Evolutionary conservation across 2,113 vertebrate species (phyloP).

Genomic region (Pelecanoides urinatrix): DNA sequence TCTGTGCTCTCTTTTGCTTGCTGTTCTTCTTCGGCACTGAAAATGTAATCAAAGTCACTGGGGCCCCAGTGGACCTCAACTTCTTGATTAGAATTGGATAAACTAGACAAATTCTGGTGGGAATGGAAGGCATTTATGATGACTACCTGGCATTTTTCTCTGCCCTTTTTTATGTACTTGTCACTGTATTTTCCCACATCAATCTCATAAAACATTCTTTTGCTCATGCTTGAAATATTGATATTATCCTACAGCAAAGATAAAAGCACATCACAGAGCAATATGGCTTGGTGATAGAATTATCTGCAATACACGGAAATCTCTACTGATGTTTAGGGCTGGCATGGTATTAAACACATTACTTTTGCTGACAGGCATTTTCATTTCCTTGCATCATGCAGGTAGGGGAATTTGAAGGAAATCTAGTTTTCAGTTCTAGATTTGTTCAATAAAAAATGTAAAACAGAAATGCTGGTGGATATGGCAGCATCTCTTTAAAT

Average conservation of each 20-base stretch:
- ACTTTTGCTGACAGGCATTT: conserved; percentile 78
- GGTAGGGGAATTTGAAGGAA: conserved; percentile 68
- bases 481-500: conserved; percentile 44
- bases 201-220: conserved; percentile 72
- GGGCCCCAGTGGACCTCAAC: neutral
- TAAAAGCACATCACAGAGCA: conserved; percentile 73
- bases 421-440: conserved; percentile 63
- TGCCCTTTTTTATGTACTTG: conserved; percentile 70
- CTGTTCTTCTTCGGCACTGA: neutral
- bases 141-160: conserved; percentile 49
- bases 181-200: conserved; percentile 68
- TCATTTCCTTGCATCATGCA: conserved; percentile 68
- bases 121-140: conserved; percentile 39
- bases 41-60: conserved; percentile 27
- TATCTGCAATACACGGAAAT: conserved; percentile 75
- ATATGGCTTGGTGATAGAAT: conserved; percentile 75
- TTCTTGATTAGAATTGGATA: conserved; percentile 35
- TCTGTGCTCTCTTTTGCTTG: neutral
- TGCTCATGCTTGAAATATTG: conserved; percentile 72
- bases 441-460: conserved; percentile 68
- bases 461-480: conserved; percentile 41
- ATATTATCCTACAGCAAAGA: conserved; percentile 73
- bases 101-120: conserved; percentile 16
- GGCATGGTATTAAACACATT: conserved; percentile 80
- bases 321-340: conserved; percentile 76